A percentile compares a stretch with the other conserved stretches of the same genome.
Conservation (phyloP, 1,140 invertebrate genomes). For the Pseudomyrmex dendroicus region DNA sequence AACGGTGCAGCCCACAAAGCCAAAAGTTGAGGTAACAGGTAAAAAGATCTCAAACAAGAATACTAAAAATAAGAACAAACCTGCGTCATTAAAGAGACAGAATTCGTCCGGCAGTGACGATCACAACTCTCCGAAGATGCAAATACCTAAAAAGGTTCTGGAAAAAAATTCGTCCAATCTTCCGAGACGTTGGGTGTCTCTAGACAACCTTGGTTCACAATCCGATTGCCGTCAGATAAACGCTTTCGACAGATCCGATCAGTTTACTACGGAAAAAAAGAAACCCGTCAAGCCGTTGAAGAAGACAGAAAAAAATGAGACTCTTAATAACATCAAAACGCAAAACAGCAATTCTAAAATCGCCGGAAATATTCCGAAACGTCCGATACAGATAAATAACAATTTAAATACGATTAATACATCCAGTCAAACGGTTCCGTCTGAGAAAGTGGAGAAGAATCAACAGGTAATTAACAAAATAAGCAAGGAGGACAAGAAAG, state of each 20-base stretch:
- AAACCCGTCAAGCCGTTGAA: constrained; percentile 71
- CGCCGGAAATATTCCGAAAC: constrained; percentile 75
- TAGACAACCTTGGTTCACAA: constrained; percentile 80
- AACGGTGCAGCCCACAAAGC: constrained; percentile 77
- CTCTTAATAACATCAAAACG: constrained; percentile 78
- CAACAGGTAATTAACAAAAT: constrained; percentile 83
- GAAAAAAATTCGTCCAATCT: constrained; percentile 81
- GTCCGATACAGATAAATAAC: constrained; percentile 83
- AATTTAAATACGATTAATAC: constrained; percentile 82
- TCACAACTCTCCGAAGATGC: constrained; percentile 83
- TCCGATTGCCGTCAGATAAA: constrained; percentile 77
- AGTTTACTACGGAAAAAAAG: constrained; percentile 79
- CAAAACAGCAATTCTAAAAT: constrained; percentile 77
- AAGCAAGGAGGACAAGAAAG: constrained; percentile 84
- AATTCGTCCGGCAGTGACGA: constrained; percentile 86
- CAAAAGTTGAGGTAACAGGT: constrained; percentile 77
- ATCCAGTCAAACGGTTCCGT: constrained; percentile 76
- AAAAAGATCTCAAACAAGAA: constrained; percentile 79
- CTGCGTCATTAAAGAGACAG: constrained; percentile 82
- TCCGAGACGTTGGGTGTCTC: constrained; percentile 81
- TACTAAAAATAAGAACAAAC: constrained; percentile 80
- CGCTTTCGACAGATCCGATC: constrained; percentile 78
- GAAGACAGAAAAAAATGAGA: constrained; percentile 77
- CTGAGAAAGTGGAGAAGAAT: constrained; percentile 83
- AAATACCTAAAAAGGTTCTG: constrained; percentile 75